Evolutionary conservation across 2,888 invertebrate species (phyloP).

Genomic region (Aphodius sticticus): DNA sequence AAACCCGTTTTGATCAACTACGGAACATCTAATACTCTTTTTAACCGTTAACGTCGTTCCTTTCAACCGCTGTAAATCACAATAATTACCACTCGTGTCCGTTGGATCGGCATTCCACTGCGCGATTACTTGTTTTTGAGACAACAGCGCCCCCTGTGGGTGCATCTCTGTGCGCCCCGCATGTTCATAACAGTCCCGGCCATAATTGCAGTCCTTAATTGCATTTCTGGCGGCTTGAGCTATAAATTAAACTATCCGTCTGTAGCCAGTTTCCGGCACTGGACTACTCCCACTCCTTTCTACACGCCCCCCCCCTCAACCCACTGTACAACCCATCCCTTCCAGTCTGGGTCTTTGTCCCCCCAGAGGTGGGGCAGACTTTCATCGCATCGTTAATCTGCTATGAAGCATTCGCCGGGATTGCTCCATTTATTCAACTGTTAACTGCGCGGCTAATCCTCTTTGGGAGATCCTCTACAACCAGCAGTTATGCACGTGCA

Average conservation of each 20-base stretch:
- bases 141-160: background rate
- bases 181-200: slow-evolving; percentile 47
- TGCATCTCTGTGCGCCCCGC: slow-evolving; percentile 22
- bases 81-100: background rate
- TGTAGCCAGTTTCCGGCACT: slow-evolving; percentile 4
- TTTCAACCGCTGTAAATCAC: background rate
- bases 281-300: background rate
- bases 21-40: background rate
- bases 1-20: background rate
- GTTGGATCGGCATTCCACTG: background rate
- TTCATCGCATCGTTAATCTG: slow-evolving; percentile 42
- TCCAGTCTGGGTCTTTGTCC: background rate
- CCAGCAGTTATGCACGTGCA: slow-evolving; percentile 38
- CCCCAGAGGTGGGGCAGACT: background rate
- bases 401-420: slow-evolving; percentile 46
- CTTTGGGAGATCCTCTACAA: slow-evolving; percentile 40
- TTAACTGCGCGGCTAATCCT: slow-evolving; percentile 49
- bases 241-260: slow-evolving; percentile 21
- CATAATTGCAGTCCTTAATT: slow-evolving; percentile 51
- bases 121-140: background rate
- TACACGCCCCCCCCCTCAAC: background rate
- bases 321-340: background rate
- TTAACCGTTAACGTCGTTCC: background rate
- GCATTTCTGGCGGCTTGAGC: slow-evolving; percentile 44
- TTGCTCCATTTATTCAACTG: slow-evolving; percentile 51